These are phyloP conservation scores for Onychomys arenicola DNA, from an alignment of 2,797 vertebrate genomes.

Conservation along the genomic window DNA sequence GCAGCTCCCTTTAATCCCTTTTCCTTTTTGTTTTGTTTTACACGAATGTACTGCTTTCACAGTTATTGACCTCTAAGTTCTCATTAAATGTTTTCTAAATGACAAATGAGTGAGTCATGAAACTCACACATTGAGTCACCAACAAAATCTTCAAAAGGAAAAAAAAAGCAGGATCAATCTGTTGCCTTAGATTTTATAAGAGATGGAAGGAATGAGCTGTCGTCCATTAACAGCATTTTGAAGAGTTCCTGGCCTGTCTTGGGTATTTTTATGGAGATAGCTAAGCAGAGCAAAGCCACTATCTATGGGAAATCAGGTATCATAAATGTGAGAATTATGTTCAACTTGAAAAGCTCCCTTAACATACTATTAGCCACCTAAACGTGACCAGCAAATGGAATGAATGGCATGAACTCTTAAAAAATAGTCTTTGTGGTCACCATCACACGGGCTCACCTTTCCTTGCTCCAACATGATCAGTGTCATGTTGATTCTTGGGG, in stretches of 20 bases:
- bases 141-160: not conserved
- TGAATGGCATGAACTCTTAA: not conserved
- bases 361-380: slow-evolving; percentile 1
- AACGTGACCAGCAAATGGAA: not conserved
- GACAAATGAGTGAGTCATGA: slow-evolving; percentile 28
- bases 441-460: not conserved
- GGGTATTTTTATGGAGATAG: not conserved
- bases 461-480: not conserved
- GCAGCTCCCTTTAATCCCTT: not conserved
- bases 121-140: not conserved
- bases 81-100: slow-evolving; percentile 32
- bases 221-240: not conserved
- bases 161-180: not conserved
- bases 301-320: not conserved
- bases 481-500: not conserved
- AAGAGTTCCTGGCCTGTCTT: not conserved
- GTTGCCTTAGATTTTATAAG: not conserved
- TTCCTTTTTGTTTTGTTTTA: not conserved
- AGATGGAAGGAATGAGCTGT: not conserved
- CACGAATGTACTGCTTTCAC: not conserved
- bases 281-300: not conserved
- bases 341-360: slow-evolving; percentile 46
- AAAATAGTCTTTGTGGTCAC: not conserved
- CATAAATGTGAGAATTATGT: slow-evolving; percentile 45
- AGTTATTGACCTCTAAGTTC: not conserved